Percentiles rank a stretch among this genome's conserved stretches.
These are phyloP conservation scores for Myotis brandtii DNA, from an alignment of 2,113 vertebrate species.

Conservation along the genomic window DNA sequence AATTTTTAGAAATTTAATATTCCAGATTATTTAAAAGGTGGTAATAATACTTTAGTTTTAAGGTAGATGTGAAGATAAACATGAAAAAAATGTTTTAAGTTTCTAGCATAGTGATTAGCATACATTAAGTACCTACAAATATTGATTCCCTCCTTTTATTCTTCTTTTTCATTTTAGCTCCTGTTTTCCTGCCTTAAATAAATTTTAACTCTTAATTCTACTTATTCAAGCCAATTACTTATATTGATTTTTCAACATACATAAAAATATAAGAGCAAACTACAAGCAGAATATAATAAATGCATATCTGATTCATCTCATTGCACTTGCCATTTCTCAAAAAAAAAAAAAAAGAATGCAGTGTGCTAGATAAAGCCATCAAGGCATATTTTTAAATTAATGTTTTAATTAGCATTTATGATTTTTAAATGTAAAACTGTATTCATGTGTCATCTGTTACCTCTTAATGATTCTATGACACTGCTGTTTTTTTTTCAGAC, in stretches of 20 bases:
- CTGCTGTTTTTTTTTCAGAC: not conserved
- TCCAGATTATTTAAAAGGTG: not conserved
- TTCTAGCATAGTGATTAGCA: not conserved
- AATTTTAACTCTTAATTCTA: not conserved
- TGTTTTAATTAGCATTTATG: slow-evolving; percentile 52
- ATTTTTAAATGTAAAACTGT: slow-evolving; percentile 27
- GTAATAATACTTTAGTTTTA: not conserved
- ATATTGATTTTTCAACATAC: not conserved
- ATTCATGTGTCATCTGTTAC: not conserved
- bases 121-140: not conserved
- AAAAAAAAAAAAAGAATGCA: not conserved
- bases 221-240: not conserved
- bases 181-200: not conserved
- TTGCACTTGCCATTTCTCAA: not conserved
- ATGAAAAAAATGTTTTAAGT: not conserved
- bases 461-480: not conserved
- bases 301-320: not conserved
- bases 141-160: not conserved
- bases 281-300: not conserved
- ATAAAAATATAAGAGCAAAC: not conserved
- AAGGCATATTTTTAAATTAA: slow-evolving; percentile 23
- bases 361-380: slow-evolving; percentile 1
- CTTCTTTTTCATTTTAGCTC: not conserved
- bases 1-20: not conserved
- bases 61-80: not conserved